Evolutionary conservation across 35 echinoderm and acorn worm genomes (phyloP).

Genomic region (Apostichopus parvimensis): DNA sequence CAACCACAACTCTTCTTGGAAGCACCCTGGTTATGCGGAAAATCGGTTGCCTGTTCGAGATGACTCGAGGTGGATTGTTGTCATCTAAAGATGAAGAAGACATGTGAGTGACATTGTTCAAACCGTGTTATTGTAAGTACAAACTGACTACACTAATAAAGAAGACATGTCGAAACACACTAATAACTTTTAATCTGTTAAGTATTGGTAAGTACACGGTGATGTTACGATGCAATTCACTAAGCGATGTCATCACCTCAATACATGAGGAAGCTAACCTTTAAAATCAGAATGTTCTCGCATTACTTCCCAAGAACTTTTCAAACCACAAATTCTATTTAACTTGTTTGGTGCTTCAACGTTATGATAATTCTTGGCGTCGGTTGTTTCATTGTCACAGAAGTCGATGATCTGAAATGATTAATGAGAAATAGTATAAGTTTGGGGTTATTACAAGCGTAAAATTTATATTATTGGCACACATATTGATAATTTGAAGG

Average conservation of each 20-base stretch:
- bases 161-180: too few relatives aligned
- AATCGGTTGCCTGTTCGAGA: neutral
- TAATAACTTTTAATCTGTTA: too few relatives aligned
- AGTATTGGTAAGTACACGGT: too few relatives aligned
- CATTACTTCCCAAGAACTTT: conserved; percentile 78
- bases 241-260: too few relatives aligned
- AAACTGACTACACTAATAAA: too few relatives aligned
- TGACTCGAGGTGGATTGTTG: conserved; percentile 3
- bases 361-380: conserved; percentile 37
- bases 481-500: too few relatives aligned
- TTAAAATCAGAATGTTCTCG: conserved; percentile 57
- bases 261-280: too few relatives aligned
- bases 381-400: neutral
- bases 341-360: conserved; percentile 59
- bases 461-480: too few relatives aligned
- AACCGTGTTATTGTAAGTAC: neutral
- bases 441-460: too few relatives aligned
- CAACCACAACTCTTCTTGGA: conserved; percentile 59
- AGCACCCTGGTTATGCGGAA: conserved; percentile 17
- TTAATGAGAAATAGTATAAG: neutral
- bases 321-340: conserved; percentile 61
- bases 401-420: conserved; percentile 13
- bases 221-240: too few relatives aligned
- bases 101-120: neutral
- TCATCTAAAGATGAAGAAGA: conserved; percentile 7